Evolutionary conservation across 2,888 invertebrate species (phyloP).

Genomic region (Elmis aenea): DNA sequence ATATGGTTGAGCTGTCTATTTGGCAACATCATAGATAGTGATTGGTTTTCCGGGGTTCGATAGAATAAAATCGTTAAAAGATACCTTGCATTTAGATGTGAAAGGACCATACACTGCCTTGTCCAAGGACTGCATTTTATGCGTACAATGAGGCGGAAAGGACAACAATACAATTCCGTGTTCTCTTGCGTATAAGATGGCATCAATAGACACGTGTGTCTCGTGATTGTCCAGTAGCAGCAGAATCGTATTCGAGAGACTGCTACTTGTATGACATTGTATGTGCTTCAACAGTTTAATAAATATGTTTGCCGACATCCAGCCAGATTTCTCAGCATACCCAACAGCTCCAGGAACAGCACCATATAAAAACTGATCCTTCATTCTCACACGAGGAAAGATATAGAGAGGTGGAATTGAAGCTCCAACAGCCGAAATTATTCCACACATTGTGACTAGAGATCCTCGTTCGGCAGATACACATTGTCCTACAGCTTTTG

Average conservation of each 20-base stretch:
- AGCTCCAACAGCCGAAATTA: constrained; percentile 27
- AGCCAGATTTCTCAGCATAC: constrained; percentile 18
- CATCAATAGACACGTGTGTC: constrained; percentile 18
- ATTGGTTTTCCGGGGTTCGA: constrained; percentile 26
- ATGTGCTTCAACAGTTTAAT: constrained; percentile 21
- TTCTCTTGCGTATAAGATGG: constrained; percentile 22
- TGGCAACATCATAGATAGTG: constrained; percentile 17
- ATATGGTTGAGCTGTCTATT: constrained; percentile 7
- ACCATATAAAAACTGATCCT: constrained; percentile 22
- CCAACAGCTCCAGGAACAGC: constrained; percentile 22
- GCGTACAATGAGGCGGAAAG: constrained; percentile 31
- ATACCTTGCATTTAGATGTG: constrained; percentile 22
- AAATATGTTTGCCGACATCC: constrained; percentile 26
- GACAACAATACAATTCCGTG: constrained; percentile 30
- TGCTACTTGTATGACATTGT: constrained; percentile 15
- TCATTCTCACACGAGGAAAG: constrained; percentile 26
- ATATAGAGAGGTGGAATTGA: constrained; percentile 29
- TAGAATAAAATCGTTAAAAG: constrained; percentile 25
- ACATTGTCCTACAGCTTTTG: constrained; percentile 23
- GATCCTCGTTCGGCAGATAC: constrained; percentile 27
- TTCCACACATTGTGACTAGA: constrained; percentile 26
- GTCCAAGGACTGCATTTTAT: no score
- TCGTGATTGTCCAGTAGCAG: constrained; percentile 28
- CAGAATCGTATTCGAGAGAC: constrained; percentile 21
- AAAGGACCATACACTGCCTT: constrained; percentile 28